Evolutionary conservation across 2,797 vertebrate species (phyloP).

Genomic region (Channallabes apus): DNA sequence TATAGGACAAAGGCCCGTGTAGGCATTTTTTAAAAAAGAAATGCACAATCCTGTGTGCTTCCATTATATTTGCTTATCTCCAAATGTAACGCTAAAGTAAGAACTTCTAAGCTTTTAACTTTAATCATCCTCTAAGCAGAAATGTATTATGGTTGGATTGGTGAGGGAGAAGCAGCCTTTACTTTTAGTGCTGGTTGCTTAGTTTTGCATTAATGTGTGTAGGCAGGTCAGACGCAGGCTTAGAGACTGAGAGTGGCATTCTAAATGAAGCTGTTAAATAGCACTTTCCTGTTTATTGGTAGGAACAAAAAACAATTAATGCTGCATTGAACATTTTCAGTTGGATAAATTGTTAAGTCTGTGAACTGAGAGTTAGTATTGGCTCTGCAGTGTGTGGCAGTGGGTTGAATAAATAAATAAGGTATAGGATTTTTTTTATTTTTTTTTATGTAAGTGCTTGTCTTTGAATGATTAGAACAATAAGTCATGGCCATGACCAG

Average conservation of each 20-base stretch:
- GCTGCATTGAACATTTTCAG: constrained; percentile 58
- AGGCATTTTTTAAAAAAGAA: background rate
- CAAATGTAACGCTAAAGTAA: constrained; percentile 54
- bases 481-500: constrained; percentile 24
- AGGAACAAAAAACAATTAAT: constrained; percentile 54
- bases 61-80: constrained; percentile 39
- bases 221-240: constrained; percentile 58
- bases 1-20: background rate
- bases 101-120: constrained; percentile 53
- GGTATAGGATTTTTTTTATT: background rate
- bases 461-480: constrained; percentile 16
- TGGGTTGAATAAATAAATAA: background rate
- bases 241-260: constrained; percentile 57
- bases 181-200: constrained; percentile 62
- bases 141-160: constrained; percentile 47
- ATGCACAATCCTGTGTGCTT: constrained; percentile 34
- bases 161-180: constrained; percentile 41
- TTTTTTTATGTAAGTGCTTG: constrained; percentile 16
- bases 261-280: constrained; percentile 60
- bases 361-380: constrained; percentile 7
- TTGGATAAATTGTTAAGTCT: constrained; percentile 52
- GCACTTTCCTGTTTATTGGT: constrained; percentile 44
- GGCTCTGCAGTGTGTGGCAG: background rate
- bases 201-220: constrained; percentile 63
- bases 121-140: constrained; percentile 49